These are phyloP conservation scores for Carterocephalus palaemon DNA, from an alignment of 2,888 invertebrate species.

Conservation along the genomic window DNA sequence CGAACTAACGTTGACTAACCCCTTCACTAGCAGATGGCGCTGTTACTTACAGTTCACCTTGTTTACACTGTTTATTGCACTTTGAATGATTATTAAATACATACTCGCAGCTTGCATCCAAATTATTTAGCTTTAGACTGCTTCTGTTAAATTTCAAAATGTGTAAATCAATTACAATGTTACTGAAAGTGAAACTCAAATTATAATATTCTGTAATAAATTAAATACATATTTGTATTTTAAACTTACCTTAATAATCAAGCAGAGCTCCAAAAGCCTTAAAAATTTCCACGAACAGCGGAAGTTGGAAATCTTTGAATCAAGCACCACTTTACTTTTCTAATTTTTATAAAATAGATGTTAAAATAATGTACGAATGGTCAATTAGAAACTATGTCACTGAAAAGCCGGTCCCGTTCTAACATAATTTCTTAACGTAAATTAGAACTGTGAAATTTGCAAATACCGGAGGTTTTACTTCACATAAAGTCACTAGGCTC, in stretches of 20 bases:
- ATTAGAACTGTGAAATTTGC: constrained; percentile 33
- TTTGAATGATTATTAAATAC: constrained; percentile 16
- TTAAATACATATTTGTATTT: too few relatives aligned
- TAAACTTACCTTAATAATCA: constrained; percentile 18
- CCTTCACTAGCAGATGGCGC: constrained; percentile 53
- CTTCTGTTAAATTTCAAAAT: background rate
- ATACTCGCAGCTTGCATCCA: too few relatives aligned
- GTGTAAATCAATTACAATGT: too few relatives aligned
- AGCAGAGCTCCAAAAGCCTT: background rate
- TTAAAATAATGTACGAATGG: constrained; percentile 28
- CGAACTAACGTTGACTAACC: constrained; percentile 41
- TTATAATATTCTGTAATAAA: too few relatives aligned
- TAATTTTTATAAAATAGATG: constrained; percentile 19
- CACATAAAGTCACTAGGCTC: constrained; percentile 53
- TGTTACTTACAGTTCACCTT: constrained; percentile 19
- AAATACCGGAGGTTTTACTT: constrained; percentile 54
- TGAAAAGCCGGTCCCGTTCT: constrained; percentile 49
- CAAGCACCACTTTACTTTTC: constrained; percentile 39
- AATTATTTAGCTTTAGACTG: too few relatives aligned
- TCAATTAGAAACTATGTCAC: constrained; percentile 32
- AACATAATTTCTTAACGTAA: constrained; percentile 39
- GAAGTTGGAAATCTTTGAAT: constrained; percentile 5
- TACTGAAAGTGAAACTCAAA: too few relatives aligned
- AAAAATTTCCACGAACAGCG: background rate
- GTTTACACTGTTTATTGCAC: constrained; percentile 30